A percentile compares a stretch with the other conserved stretches of the same genome.
These are phyloP conservation scores for Drosophila anceps DNA, from an alignment of 2,888 invertebrate genomes.

Conservation along the genomic window DNA sequence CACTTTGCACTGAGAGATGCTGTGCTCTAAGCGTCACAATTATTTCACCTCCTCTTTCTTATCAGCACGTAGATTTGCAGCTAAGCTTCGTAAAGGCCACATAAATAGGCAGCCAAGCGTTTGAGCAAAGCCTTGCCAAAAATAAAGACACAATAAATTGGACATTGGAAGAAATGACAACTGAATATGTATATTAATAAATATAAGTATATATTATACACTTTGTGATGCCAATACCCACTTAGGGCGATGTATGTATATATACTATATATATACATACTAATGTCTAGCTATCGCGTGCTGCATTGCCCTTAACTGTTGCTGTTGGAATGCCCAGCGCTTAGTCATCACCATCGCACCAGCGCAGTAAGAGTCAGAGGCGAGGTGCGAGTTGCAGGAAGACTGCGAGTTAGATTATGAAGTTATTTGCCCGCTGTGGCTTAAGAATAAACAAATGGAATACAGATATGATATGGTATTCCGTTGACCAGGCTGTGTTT, in stretches of 20 bases:
- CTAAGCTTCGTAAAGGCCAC: slow-evolving; percentile 12
- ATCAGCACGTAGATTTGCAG: slow-evolving; percentile 39
- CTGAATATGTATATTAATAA: background rate
- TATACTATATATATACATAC: background rate
- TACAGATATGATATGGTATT: background rate
- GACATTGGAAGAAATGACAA: slow-evolving; percentile 7
- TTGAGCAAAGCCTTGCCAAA: background rate
- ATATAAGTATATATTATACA: background rate
- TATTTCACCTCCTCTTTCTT: slow-evolving; percentile 24
- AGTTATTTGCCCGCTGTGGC: background rate
- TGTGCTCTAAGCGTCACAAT: slow-evolving; percentile 9
- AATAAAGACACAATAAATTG: background rate
- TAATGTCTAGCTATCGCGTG: slow-evolving; percentile 55
- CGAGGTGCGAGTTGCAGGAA: background rate
- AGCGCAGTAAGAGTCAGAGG: background rate
- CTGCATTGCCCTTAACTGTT: slow-evolving; percentile 65
- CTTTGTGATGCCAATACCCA: background rate
- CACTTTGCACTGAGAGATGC: background rate
- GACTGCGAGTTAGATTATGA: background rate
- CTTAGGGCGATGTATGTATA: background rate
- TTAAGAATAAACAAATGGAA: background rate
- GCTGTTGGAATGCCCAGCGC: slow-evolving; percentile 45
- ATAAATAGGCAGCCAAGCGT: slow-evolving; percentile 13
- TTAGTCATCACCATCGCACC: slow-evolving; percentile 33
- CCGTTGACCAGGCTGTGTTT: background rate